These are phyloP conservation scores for Platyrinchus mystaceus DNA, from an alignment of 2,797 vertebrate genomes.

Conservation along the genomic window DNA sequence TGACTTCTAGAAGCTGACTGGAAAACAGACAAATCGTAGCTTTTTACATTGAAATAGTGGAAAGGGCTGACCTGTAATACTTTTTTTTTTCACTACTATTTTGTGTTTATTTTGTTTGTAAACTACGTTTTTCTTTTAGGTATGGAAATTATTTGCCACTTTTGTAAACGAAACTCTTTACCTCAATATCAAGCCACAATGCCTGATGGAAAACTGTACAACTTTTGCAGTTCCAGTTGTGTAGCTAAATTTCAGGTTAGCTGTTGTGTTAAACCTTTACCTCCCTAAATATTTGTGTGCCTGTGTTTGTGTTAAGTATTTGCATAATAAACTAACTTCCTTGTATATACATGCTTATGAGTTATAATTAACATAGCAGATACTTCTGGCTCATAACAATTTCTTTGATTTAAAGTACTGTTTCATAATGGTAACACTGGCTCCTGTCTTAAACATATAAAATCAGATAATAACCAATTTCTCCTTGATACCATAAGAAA, in stretches of 20 bases:
- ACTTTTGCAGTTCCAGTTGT: slow-evolving; percentile 98
- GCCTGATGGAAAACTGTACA: slow-evolving; percentile 94
- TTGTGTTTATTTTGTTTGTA: slow-evolving; percentile 64
- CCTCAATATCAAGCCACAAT: slow-evolving; percentile 97
- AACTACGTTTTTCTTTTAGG: slow-evolving; percentile 80
- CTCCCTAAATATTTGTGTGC: slow-evolving; percentile 57
- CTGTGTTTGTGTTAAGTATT: slow-evolving; percentile 26
- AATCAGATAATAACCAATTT: background rate
- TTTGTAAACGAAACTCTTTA: slow-evolving; percentile 96
- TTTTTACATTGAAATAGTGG: background rate
- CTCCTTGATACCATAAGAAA: background rate
- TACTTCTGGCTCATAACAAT: background rate
- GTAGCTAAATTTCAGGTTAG: slow-evolving; percentile 98
- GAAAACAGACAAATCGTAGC: background rate
- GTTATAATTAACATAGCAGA: background rate
- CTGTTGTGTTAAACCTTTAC: slow-evolving; percentile 67
- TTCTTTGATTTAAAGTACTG: background rate
- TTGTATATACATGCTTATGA: background rate
- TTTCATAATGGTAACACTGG: background rate
- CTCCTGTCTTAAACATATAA: background rate
- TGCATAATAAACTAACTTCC: background rate
- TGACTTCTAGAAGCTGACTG: background rate
- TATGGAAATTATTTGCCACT: slow-evolving; percentile 93
- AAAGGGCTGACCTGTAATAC: background rate
- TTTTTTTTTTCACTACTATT: background rate